Conservation (phyloP, 1,140 invertebrate genomes). For the Drosophila repletoides region DNA sequence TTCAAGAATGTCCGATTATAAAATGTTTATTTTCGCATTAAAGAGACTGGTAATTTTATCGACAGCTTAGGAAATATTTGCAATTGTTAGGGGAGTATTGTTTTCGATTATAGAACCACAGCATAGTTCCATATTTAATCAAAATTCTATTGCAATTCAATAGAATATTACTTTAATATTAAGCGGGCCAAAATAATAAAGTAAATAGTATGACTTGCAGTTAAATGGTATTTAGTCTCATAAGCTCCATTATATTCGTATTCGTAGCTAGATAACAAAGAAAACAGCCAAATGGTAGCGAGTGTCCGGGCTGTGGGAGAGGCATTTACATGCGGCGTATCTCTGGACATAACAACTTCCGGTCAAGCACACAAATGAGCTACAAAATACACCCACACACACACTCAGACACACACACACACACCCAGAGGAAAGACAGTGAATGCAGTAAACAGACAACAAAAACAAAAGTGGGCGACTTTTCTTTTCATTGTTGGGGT, state of each 20-base stretch:
- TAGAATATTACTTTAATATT: too few relatives aligned
- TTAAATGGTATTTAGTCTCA: constrained; percentile 6
- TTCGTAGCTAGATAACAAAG: background rate
- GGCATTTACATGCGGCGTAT: constrained; percentile 34
- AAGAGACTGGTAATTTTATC: too few relatives aligned
- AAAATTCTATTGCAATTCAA: too few relatives aligned
- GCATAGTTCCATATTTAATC: too few relatives aligned
- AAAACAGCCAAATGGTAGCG: background rate
- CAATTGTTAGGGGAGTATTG: too few relatives aligned
- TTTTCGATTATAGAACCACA: too few relatives aligned
- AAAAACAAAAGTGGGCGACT: constrained; percentile 23
- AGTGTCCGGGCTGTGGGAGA: too few relatives aligned
- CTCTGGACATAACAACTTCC: constrained; percentile 57
- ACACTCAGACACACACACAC: constrained; percentile 10
- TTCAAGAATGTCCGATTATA: too few relatives aligned
- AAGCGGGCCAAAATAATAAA: background rate
- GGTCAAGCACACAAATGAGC: constrained; percentile 67
- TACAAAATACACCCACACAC: constrained; percentile 37
- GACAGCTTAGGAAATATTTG: too few relatives aligned
- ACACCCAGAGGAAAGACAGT: background rate
- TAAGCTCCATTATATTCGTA: background rate
- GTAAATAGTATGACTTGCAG: constrained; percentile 8
- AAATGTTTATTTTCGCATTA: too few relatives aligned
- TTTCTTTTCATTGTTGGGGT: constrained; percentile 5
- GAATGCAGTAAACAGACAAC: constrained; percentile 32